A percentile compares a stretch with the other conserved stretches of the same genome.
phyloP scores from a whole-genome alignment of 2,797 vertebrate species.

The Acrossocheilus wenchowensis region DNA sequence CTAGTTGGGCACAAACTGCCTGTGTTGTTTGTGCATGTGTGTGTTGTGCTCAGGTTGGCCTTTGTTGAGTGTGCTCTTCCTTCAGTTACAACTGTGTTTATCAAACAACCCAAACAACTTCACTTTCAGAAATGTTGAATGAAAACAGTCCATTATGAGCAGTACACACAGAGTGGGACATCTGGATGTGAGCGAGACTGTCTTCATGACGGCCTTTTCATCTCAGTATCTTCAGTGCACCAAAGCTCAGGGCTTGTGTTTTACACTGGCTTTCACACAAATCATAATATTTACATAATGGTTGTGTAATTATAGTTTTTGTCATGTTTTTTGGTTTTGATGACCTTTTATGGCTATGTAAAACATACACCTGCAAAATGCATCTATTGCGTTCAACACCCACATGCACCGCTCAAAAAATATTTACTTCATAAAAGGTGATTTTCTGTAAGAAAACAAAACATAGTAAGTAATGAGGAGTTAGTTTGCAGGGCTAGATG shows the following conservation, averaged over 20 bases:
- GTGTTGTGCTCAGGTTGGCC: slow-evolving; percentile 25
- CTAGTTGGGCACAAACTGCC: not conserved
- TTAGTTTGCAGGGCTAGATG: not conserved
- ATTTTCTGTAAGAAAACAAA: slow-evolving; percentile 52
- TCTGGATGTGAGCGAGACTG: slow-evolving; percentile 61
- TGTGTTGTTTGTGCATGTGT: slow-evolving; percentile 20
- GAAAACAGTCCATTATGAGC: slow-evolving; percentile 64
- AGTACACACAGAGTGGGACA: slow-evolving; percentile 64
- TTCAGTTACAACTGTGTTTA: slow-evolving; percentile 65
- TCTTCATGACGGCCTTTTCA: slow-evolving; percentile 53
- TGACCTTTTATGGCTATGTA: slow-evolving; percentile 64
- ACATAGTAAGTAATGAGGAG: slow-evolving; percentile 38
- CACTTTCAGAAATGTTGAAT: slow-evolving; percentile 60
- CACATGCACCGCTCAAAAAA: slow-evolving; percentile 55
- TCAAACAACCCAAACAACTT: slow-evolving; percentile 67
- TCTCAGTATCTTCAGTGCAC: slow-evolving; percentile 54
- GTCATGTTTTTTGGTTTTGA: slow-evolving; percentile 57
- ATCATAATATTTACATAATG: slow-evolving; percentile 68
- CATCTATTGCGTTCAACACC: slow-evolving; percentile 55
- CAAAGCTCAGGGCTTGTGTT: slow-evolving; percentile 61
- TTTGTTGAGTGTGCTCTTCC: slow-evolving; percentile 58
- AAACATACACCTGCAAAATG: slow-evolving; percentile 65
- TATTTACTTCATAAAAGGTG: slow-evolving; percentile 63
- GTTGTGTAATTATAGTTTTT: slow-evolving; percentile 67
- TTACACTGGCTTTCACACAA: slow-evolving; percentile 58